phyloP scores from a whole-genome alignment of 2,888 invertebrate species.

The Capitulum mitella region DNA sequence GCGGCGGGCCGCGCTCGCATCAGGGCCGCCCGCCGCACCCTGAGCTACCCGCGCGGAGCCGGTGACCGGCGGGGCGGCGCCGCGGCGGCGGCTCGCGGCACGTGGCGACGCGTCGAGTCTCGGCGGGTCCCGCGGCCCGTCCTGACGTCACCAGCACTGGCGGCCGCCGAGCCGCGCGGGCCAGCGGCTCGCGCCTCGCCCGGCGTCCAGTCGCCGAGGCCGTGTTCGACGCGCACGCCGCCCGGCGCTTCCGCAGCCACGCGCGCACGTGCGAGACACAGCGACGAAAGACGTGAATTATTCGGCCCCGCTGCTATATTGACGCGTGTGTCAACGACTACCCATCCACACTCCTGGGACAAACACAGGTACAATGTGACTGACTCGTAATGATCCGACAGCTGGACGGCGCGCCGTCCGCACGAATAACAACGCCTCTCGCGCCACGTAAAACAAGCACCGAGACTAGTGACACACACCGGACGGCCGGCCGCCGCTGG shows the following conservation, averaged over 20 bases:
- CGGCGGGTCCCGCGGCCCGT: too few species aligned
- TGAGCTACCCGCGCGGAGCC: too few species aligned
- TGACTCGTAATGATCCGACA: slow-evolving; percentile 1
- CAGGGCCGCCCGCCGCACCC: too few species aligned
- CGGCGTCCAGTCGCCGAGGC: too few species aligned
- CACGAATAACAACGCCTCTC: background rate
- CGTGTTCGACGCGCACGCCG: background rate
- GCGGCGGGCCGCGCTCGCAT: too few species aligned
- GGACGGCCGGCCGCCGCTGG: background rate
- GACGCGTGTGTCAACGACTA: background rate
- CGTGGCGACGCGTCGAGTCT: too few species aligned
- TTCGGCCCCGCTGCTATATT: background rate
- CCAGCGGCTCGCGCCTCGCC: background rate
- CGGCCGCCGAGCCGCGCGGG: background rate
- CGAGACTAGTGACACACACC: background rate
- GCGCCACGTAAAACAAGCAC: background rate
- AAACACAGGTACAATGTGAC: background rate
- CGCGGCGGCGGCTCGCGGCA: too few species aligned
- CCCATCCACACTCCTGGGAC: background rate
- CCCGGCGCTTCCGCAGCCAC: background rate
- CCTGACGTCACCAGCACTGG: background rate
- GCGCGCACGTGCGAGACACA: background rate
- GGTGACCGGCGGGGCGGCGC: too few species aligned
- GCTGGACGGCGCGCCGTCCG: background rate
- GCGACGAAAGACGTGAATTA: background rate